Percentiles rank a stretch among this genome's conserved stretches.
These are phyloP conservation scores for Paedocypris sp. DNA, from an alignment of 2,113 vertebrate genomes.

Conservation along the genomic window DNA sequence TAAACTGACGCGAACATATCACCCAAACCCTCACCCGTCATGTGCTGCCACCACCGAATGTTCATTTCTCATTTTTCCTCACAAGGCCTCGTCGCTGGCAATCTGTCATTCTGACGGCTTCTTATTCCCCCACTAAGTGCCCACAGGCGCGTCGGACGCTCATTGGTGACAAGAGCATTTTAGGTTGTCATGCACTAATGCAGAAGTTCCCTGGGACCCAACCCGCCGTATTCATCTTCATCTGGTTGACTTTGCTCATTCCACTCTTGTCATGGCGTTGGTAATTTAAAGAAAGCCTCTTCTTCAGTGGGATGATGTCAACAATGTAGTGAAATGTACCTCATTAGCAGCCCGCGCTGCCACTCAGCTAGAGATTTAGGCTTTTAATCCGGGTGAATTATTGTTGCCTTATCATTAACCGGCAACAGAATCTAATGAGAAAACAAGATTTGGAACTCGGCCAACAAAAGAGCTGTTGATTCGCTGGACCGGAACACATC, in stretches of 20 bases:
- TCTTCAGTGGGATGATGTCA: constrained; percentile 61
- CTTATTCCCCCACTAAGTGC: constrained; percentile 41
- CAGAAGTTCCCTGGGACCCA: constrained; percentile 62
- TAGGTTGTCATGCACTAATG: constrained; percentile 72
- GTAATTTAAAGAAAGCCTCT: constrained; percentile 71
- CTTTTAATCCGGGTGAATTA: constrained; percentile 74
- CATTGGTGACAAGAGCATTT: constrained; percentile 71
- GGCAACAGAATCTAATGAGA: constrained; percentile 34
- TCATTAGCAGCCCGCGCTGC: constrained; percentile 69
- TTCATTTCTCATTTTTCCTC: constrained; percentile 34
- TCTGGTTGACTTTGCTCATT: constrained; percentile 67
- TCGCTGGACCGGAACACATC: constrained; percentile 33
- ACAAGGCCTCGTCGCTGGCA: constrained; percentile 32
- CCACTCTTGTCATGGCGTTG: constrained; percentile 65
- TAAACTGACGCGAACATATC: constrained; percentile 35
- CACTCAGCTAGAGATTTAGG: constrained; percentile 49
- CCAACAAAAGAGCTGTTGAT: constrained; percentile 35
- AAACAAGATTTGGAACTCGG: constrained; percentile 38
- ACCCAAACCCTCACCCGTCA: constrained; percentile 24
- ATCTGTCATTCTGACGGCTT: constrained; percentile 44
- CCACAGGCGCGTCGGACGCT: constrained; percentile 63
- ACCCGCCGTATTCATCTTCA: constrained; percentile 71
- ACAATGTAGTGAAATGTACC: constrained; percentile 72
- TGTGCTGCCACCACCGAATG: constrained; percentile 15
- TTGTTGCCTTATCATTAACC: constrained; percentile 50